Evolutionary conservation across 1,140 invertebrate genomes (phyloP).

Genomic region (Gonioctena quinquepunctata): DNA sequence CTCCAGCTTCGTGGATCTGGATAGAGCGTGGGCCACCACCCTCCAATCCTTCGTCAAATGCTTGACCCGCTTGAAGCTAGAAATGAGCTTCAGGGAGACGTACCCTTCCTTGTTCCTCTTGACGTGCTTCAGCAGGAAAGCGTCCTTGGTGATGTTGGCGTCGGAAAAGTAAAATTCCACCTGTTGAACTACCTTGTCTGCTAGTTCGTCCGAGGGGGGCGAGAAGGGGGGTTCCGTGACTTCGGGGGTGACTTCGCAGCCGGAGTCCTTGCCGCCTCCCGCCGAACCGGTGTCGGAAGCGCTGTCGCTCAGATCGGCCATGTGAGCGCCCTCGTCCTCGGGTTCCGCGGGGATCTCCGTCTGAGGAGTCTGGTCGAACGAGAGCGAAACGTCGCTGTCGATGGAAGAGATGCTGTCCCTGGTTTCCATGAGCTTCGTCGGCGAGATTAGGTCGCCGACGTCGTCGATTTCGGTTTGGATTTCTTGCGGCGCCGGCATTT

Average conservation of each 20-base stretch:
- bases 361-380: constrained; percentile 57
- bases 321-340: constrained; percentile 60
- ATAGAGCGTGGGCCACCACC: constrained; percentile 82
- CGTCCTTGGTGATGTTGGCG: constrained; percentile 91
- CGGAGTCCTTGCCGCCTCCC: constrained; percentile 67
- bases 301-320: constrained; percentile 68
- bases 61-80: constrained; percentile 90
- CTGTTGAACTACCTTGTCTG: constrained; percentile 77
- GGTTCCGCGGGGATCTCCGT: constrained; percentile 53
- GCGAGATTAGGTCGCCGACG: constrained; percentile 49
- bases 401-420: constrained; percentile 66
- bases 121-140: constrained; percentile 93
- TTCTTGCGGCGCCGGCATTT: constrained; percentile 48
- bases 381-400: constrained; percentile 66
- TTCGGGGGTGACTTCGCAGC: constrained; percentile 65
- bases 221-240: constrained; percentile 61
- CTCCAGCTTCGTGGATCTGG: constrained; percentile 79
- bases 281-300: constrained; percentile 63
- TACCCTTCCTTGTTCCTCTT: constrained; percentile 92
- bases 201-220: constrained; percentile 72
- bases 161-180: constrained; percentile 95
- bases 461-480: constrained; percentile 47
- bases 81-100: constrained; percentile 91
- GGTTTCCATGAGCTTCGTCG: constrained; percentile 62
- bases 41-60: constrained; percentile 92